Base-by-base conservation (phyloP, 2,888 invertebrate species). In the Chelonus formosanus region DNA sequence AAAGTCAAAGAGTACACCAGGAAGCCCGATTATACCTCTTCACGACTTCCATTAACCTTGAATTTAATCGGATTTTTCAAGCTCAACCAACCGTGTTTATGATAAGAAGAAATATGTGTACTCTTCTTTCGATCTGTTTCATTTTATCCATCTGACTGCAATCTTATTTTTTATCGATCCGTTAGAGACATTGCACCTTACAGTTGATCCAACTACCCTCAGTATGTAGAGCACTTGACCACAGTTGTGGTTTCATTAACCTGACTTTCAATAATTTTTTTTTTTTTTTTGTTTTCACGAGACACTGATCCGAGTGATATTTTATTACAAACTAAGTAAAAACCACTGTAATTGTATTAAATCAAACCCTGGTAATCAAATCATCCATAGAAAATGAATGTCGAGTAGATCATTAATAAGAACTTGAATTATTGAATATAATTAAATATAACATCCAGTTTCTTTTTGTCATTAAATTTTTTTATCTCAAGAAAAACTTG, bases 31-130 rank as follows among this genome's bases (percentile, higher is more conserved):
- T 66, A 60, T 61, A 56, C 50, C 50, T 52, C 60, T 66, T 66
- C 61, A 66, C 61, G 61, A 61, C 66, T 66, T 61, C 66, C 61
- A 66, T 66, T 66, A 66, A 66, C 66, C 56, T 50, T 61, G 56
- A 55, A 61, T 61, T 57, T 61, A 56, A 66, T 66, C 61, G 44
- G 31, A 20, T 56, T 52, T 66, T 62, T 56, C 20, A 35, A n/a
- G 32, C 32, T 52, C 32, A 52, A 32, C 31, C 52, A 52, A 52
- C 52, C 52, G 52, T 52, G 52, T 32, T 52, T 31, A 7, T 52
- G 31, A 52, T 52, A 32, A 52, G 31, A 52, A 52, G n/a, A 48
- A 10, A 48, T 48, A 10, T 48, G n/a, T 10, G 5, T n/a, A 48
- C n/a, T n/a, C 7, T n/a, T 44, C 8, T 44, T 8, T 8, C 44